A percentile compares a stretch with the other conserved stretches of the same genome.
Evolutionary conservation across 2,888 invertebrate species (phyloP).

Genomic region (Cordilura impudica): DNA sequence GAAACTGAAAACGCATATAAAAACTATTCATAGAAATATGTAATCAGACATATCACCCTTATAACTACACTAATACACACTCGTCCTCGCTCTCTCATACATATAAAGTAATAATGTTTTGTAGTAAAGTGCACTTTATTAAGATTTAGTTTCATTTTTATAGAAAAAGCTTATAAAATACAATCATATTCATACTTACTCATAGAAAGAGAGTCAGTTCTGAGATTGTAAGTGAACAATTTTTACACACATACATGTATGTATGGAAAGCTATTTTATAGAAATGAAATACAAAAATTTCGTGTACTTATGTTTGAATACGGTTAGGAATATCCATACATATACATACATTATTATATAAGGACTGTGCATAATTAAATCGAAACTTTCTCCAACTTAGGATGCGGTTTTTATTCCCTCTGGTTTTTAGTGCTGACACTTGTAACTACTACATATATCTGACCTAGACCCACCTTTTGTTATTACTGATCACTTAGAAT

Average conservation of each 20-base stretch:
- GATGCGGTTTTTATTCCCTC: no score
- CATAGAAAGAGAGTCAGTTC: background rate
- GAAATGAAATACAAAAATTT: background rate
- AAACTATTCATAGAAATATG: conserved; percentile 20
- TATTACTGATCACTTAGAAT: no score
- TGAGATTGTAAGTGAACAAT: background rate
- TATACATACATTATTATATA: no score
- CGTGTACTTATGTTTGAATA: background rate
- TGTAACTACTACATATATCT: no score
- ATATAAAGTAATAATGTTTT: conserved; percentile 20
- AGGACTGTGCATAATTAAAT: no score
- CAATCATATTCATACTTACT: conserved; percentile 32
- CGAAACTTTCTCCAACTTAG: no score
- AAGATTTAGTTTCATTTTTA: conserved; percentile 52
- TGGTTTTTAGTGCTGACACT: no score
- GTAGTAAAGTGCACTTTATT: conserved; percentile 48
- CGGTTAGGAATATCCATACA: background rate
- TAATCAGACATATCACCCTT: conserved; percentile 10
- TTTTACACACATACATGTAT: background rate
- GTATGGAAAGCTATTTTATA: background rate
- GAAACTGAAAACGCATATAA: conserved; percentile 14
- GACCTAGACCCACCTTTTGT: no score
- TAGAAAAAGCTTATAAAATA: conserved; percentile 40
- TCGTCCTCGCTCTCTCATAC: conserved; percentile 2
- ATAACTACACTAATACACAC: background rate